Evolutionary conservation across 2,797 vertebrate species (phyloP).

Genomic region (Halcyon smyrnensis): DNA sequence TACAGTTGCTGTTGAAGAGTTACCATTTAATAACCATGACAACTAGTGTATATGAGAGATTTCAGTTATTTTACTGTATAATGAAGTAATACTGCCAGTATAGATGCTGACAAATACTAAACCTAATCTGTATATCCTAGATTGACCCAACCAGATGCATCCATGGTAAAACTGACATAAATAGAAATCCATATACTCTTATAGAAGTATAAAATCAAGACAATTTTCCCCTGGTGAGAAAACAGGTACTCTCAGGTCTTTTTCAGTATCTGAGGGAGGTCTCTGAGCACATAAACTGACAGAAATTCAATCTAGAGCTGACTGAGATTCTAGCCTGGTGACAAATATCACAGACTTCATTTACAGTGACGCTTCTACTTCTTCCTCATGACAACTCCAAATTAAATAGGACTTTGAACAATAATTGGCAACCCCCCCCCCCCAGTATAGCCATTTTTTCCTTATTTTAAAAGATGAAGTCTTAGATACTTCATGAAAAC

Average conservation of each 20-base stretch:
- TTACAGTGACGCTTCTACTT: not conserved
- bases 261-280: not conserved
- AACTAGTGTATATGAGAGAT: not conserved
- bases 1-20: not conserved
- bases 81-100: not conserved
- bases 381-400: not conserved
- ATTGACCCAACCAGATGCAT: not conserved
- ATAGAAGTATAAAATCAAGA: not conserved
- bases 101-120: not conserved
- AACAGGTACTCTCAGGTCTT: not conserved
- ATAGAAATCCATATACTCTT: not conserved
- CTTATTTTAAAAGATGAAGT: not conserved
- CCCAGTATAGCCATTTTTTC: not conserved
- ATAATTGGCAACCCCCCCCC: not conserved
- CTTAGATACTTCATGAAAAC: not conserved
- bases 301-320: not conserved
- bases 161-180: not conserved
- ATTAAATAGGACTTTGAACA: not conserved
- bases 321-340: not conserved
- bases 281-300: not conserved
- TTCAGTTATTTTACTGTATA: not conserved
- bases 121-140: not conserved
- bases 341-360: not conserved
- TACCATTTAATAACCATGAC: not conserved
- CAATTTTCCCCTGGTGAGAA: not conserved